Evolutionary conservation across 2,797 vertebrate species (phyloP).

Genomic region (Microhierax caerulescens): DNA sequence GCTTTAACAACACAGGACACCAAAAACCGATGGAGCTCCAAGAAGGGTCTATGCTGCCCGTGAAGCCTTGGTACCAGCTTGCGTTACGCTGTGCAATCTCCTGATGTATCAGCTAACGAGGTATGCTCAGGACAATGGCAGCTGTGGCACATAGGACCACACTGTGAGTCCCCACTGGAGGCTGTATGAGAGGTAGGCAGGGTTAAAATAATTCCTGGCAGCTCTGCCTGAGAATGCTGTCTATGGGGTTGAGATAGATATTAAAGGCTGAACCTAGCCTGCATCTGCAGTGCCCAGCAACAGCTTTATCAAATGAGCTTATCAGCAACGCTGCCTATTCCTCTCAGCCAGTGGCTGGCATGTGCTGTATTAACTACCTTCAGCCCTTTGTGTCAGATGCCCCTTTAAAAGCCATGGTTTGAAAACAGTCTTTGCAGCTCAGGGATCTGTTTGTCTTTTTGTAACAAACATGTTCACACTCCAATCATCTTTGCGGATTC

Average conservation of each 20-base stretch:
- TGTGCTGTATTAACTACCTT: not conserved
- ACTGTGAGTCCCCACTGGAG: not conserved
- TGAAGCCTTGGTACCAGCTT: not conserved
- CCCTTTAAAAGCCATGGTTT: not conserved
- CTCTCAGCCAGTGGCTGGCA: not conserved
- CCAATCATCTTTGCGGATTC: not conserved
- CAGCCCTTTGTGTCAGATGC: not conserved
- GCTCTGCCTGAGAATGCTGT: not conserved
- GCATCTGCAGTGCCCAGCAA: slow-evolving; percentile 3
- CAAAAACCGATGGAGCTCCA: not conserved
- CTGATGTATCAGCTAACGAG: not conserved
- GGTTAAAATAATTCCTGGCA: not conserved
- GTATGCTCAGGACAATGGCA: not conserved
- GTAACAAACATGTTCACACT: not conserved
- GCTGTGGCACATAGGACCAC: not conserved
- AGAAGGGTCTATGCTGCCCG: not conserved
- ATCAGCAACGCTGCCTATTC: not conserved
- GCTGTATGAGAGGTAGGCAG: not conserved
- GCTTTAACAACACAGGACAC: not conserved
- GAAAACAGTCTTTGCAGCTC: not conserved
- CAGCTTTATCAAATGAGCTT: slow-evolving; percentile 28
- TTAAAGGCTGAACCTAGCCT: not conserved
- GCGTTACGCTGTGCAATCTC: not conserved
- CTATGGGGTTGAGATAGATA: not conserved
- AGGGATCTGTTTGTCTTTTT: not conserved